Base-by-base conservation (phyloP, 2,113 vertebrate species). In the Argyrosomus japonicus region DNA sequence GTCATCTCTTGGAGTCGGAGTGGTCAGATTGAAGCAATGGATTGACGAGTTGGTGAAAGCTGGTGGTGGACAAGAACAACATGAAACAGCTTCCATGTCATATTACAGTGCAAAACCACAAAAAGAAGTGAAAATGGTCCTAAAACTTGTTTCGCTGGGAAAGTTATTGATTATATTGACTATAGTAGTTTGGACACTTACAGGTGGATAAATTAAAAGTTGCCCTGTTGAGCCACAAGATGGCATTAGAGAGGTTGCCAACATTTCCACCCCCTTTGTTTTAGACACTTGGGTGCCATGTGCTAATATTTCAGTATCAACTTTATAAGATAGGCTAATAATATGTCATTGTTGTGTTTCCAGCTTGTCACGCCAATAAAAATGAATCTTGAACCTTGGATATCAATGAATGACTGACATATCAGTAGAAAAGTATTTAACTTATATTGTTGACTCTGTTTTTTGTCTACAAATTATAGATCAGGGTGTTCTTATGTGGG, bases 211-310 rank as follows among this genome's bases (percentile, higher is more conserved):
- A 23, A 21, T 58, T 27, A 8, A 19, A 48, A 53, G 21, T 43
- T 53, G 9, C 69, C 32, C 25, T 45, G 0, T 54, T 17, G 0
- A 27, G 45, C 50, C 83, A 73, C 29, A 68, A 88, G 76, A 85
- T 80, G 76, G 54, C 21, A 32, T 0, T 15, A 50, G 19, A 73
- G 47, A 29, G 3, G 4, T 25, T 17, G 6, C 25, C 6, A 19
- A 17, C 10, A 13, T n/a, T 36, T 9, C 9, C 18, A 62, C 48
- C 56, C 32, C 3, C 48, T 53, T 62, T 60, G 1, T 6, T 51
- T 61, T 2, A 36, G 19, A 0, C 1, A 0, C 19, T 48, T 47
- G 7, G 25, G 45, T 2, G 3, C 25, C 45, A 0, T 19, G 3
- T 50, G n/a, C 23, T 43, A 9, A 25, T 40, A 40, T 40, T 40